These are phyloP conservation scores for Lophius americanus DNA, from an alignment of 2,797 vertebrate species.

Conservation along the genomic window DNA sequence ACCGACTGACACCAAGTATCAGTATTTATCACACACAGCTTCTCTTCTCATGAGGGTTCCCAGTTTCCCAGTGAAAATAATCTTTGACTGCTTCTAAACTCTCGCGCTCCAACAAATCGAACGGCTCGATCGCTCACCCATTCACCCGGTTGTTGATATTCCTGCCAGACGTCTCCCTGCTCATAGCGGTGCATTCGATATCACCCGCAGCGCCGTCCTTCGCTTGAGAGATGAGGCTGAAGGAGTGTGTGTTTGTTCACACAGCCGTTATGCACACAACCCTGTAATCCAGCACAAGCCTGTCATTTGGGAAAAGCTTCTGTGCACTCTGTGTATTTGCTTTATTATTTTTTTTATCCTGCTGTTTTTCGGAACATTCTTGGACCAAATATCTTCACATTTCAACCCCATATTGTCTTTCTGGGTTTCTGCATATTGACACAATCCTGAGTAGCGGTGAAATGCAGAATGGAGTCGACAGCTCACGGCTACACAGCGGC, in stretches of 20 bases:
- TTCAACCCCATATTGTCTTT: neutral
- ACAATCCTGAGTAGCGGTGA: neutral
- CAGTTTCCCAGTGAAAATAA: neutral
- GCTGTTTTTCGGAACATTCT: neutral
- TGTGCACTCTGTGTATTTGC: neutral
- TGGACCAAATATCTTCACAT: too few relatives aligned
- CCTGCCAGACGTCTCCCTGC: too few relatives aligned
- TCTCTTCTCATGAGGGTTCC: neutral
- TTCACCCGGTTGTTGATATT: too few relatives aligned
- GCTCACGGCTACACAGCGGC: neutral
- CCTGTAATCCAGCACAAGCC: neutral
- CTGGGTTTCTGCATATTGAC: neutral
- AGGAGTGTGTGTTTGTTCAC: neutral
- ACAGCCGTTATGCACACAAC: neutral
- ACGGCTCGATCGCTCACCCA: too few relatives aligned
- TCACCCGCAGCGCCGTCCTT: too few relatives aligned
- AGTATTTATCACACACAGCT: too few relatives aligned
- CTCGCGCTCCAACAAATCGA: too few relatives aligned
- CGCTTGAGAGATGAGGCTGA: too few relatives aligned
- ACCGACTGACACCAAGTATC: too few relatives aligned
- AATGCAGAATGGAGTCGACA: neutral
- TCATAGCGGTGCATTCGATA: too few relatives aligned
- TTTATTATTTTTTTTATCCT: neutral
- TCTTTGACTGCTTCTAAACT: neutral
- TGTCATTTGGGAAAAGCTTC: slow-evolving; percentile 9